A percentile compares a stretch with the other conserved stretches of the same genome.
Conservation (phyloP, 2,797 vertebrate genomes). For the Myripristis jacobus region DNA sequence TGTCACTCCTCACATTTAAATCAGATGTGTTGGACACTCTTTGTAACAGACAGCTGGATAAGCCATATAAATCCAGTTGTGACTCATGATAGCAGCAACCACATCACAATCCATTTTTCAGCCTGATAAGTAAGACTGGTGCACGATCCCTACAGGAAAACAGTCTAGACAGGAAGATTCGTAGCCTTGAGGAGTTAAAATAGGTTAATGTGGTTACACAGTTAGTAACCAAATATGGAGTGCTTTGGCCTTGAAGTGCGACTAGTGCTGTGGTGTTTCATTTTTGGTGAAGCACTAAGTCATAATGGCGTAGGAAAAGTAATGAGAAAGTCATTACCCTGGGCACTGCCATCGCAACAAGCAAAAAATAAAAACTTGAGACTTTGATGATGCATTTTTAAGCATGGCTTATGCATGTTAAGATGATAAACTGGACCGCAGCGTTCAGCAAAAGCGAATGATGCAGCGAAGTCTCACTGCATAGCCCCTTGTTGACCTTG, state of each 20-base stretch:
- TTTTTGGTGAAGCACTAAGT: conserved; percentile 2
- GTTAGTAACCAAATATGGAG: conserved; percentile 37
- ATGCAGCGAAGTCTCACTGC: conserved; percentile 49
- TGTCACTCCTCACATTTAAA: conserved; percentile 15
- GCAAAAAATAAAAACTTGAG: conserved; percentile 4
- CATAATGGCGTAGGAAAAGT: background rate
- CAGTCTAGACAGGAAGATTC: conserved; percentile 78
- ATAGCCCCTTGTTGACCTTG: conserved; percentile 76
- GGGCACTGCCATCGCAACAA: background rate
- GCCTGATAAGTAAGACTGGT: conserved; percentile 33
- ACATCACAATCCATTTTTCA: conserved; percentile 30
- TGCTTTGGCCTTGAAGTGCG: conserved; percentile 26
- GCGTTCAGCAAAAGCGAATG: conserved; percentile 37
- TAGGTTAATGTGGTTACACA: conserved; percentile 37
- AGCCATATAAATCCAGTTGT: conserved; percentile 26
- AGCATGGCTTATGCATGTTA: conserved; percentile 2
- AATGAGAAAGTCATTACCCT: background rate
- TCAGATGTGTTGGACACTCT: conserved; percentile 3
- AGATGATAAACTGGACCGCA: conserved; percentile 2
- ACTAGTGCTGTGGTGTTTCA: conserved; percentile 40
- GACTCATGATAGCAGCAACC: conserved; percentile 40
- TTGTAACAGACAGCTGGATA: conserved; percentile 24
- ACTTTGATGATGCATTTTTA: background rate
- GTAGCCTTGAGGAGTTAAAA: conserved; percentile 51
- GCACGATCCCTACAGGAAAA: conserved; percentile 66